phyloP scores from a whole-genome alignment of 2,888 invertebrate species.

The Podotricha telesiphe region DNA sequence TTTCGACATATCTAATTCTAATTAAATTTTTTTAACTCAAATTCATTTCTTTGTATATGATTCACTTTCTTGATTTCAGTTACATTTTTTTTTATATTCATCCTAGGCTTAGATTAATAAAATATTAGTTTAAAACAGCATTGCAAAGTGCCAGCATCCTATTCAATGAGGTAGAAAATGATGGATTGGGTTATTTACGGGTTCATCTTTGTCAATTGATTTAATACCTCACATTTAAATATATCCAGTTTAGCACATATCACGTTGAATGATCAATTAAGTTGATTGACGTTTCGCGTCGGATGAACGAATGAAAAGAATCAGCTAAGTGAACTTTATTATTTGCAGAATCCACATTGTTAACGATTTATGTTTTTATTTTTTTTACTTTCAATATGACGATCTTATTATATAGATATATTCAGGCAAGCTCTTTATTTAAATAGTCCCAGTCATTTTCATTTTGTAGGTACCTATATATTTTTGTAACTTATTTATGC shows the following conservation, averaged over 20 bases:
- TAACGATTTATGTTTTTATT: constrained; percentile 38
- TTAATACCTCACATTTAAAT: constrained; percentile 73
- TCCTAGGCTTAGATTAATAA: too few relatives aligned
- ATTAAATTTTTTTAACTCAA: too few relatives aligned
- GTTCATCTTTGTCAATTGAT: constrained; percentile 74
- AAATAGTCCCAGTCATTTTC: constrained; percentile 10
- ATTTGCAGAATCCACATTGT: constrained; percentile 44
- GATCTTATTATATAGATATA: not conserved
- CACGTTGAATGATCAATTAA: constrained; percentile 77
- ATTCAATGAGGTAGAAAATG: constrained; percentile 51
- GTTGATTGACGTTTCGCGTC: constrained; percentile 65
- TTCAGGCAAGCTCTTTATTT: not conserved
- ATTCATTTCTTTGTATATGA: too few relatives aligned
- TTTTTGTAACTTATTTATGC: too few relatives aligned
- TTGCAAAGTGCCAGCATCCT: not conserved
- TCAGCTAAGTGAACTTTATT: constrained; percentile 43
- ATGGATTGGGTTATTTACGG: constrained; percentile 64
- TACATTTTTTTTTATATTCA: too few relatives aligned
- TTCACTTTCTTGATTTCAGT: too few relatives aligned
- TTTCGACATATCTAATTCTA: too few relatives aligned
- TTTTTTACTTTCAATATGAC: not conserved
- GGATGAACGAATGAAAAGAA: constrained; percentile 51
- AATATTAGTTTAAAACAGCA: not conserved
- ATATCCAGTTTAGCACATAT: constrained; percentile 64
- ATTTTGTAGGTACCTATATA: too few relatives aligned